These are phyloP conservation scores for Eilema sororculum DNA, from an alignment of 2,888 invertebrate genomes.

Conservation along the genomic window DNA sequence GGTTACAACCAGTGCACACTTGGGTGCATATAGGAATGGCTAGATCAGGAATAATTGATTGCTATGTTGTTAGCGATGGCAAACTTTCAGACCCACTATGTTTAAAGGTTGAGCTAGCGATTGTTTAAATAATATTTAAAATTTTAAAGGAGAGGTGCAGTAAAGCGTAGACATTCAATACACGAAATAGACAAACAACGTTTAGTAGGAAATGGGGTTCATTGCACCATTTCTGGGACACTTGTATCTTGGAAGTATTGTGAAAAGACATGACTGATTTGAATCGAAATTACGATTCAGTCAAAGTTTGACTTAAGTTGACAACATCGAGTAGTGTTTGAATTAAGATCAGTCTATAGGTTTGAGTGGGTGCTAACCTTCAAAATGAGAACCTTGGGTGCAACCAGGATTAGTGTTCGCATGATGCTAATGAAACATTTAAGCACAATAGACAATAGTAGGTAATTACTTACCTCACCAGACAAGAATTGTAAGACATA, in stretches of 20 bases:
- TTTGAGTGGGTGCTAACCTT: background rate
- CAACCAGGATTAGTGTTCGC: no score
- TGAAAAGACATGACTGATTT: background rate
- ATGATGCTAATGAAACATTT: background rate
- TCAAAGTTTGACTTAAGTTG: background rate
- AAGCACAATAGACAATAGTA: no score
- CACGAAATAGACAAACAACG: background rate
- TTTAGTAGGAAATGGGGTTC: background rate
- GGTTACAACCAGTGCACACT: background rate
- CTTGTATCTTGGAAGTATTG: background rate
- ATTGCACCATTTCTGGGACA: conserved; percentile 6
- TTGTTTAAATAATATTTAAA: background rate
- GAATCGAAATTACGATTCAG: background rate
- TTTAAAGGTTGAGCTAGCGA: background rate
- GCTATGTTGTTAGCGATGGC: background rate
- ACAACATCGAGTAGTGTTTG: background rate
- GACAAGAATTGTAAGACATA: no score
- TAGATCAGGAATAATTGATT: no score
- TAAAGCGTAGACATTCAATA: background rate
- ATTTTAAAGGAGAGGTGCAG: background rate
- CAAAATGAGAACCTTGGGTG: no score
- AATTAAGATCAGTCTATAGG: background rate
- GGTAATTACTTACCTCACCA: no score
- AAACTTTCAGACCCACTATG: background rate
- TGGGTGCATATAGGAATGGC: no score